Base-by-base conservation (phyloP, 2,888 invertebrate genomes). In the Hirtodrosophila duncani region DNA sequence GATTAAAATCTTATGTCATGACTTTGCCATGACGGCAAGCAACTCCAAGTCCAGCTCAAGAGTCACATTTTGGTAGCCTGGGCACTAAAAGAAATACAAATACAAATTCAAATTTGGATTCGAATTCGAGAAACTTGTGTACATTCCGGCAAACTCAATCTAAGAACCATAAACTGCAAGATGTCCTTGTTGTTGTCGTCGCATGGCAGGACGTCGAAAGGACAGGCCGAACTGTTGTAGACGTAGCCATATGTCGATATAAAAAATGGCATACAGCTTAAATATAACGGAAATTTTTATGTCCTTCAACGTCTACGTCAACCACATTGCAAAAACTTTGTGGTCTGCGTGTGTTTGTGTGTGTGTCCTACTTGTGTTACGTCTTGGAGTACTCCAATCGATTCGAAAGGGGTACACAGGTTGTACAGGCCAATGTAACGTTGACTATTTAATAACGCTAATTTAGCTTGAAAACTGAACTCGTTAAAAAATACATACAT, bases 111-210 rank as follows among this genome's bases (percentile, higher is more conserved):
- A 71, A 71, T 74, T 52, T 57, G 62, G 67, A 52, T 48, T 41
- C 30, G 49, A 59, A 50, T 49, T 63, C 58, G 49, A 62, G 62
- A 52, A 61, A 48, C 56, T 64, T 67, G 33, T 63, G 63, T 57
- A 53, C 41, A 52, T 79, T 52, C 62, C 55, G 64, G 71, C 56
- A 75, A 79, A 72, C 80, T 70, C 67, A 75, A 81, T 75, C 67
- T 70, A 81, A 78, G 74, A 59, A 62, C 79, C 75, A 78, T 68
- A 75, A 68, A 68, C 80, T 67, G 77, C 67, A 79, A 70, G 60
- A 70, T 67, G 69, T 66, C 44, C 64, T 70, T 71, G 36, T 45
- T 29, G 51, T 37, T 9, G 41, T 39, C 46, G 29, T 27, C 16
- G 20, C 21, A 42, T 55, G 48, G 45, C 33, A 55, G 51, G 30